Conservation (phyloP, 2,797 vertebrate species). For the Tympanoctomys barrerae region DNA sequence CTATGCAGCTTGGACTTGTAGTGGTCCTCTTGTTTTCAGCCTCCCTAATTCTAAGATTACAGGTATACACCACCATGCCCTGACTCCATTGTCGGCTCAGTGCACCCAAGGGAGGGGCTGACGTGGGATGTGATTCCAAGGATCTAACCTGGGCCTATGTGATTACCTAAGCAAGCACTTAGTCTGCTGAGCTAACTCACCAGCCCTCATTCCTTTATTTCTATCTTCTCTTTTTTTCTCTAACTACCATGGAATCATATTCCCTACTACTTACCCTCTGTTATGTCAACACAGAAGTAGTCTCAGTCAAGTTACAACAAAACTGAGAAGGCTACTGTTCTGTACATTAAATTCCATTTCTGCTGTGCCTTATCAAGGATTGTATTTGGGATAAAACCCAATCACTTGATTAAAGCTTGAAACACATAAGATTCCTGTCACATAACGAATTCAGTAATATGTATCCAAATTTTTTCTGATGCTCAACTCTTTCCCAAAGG, state of each 20-base stretch:
- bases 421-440: background rate
- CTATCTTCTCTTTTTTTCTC: constrained; percentile 33
- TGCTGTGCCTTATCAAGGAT: constrained; percentile 54
- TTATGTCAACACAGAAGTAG: constrained; percentile 52
- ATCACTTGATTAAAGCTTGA: constrained; percentile 17
- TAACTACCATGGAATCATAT: background rate
- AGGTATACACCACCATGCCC: too few relatives aligned
- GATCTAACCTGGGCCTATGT: background rate
- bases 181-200: too few relatives aligned
- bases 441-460: background rate
- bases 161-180: too few relatives aligned
- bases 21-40: too few relatives aligned
- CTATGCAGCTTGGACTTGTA: too few relatives aligned
- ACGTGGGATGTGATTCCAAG: too few relatives aligned
- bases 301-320: constrained; percentile 35
- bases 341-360: constrained; percentile 59
- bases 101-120: too few relatives aligned
- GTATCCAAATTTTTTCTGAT: constrained; percentile 26
- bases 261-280: background rate
- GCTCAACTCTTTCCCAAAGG: constrained; percentile 48
- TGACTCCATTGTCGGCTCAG: too few relatives aligned
- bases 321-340: constrained; percentile 37
- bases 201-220: background rate
- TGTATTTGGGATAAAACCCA: background rate
- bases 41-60: too few relatives aligned